Base-by-base conservation (phyloP, 2,888 invertebrate genomes). In the Oscheius myriophilus region DNA sequence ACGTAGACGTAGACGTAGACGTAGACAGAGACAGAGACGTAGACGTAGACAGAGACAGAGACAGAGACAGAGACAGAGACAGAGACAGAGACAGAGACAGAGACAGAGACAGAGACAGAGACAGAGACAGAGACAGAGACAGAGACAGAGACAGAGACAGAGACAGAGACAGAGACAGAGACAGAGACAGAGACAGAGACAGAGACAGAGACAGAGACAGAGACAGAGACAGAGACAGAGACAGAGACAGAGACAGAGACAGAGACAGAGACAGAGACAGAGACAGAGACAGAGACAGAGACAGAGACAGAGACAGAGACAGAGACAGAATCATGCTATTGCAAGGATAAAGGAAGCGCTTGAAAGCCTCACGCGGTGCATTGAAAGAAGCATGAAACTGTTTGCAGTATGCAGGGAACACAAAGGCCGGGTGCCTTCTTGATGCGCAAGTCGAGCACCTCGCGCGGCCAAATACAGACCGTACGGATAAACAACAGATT, bases 361-460 rank as follows among this genome's bases (percentile, higher is more conserved):
- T 43, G 18, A 16, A 23, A 43, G 14, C 53, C 46, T 61, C 61
- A 61, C 61, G 61, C 11, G 3, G n/a, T n/a, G n/a, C 25, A 23
- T 26, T 59, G 23, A 46, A 18, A 7, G 25, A 16, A 23, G 45
- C 61, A 45, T 61, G 61, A 46, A 61, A n/a, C 59, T 46, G 46
- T 49, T 61, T 45, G 18, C 46, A 26, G 46, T 33, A 61, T n/a
- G 26, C 45, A 42, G 45, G 21, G 49, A 49, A 61, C 23, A 61
- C 59, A 59, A 46, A 45, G 61, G 49, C 23, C 14, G 18, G 39
- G n/a, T 23, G 49, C 49, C 61, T 25, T 45, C 61, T 61, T 61
- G 39, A 46, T 61, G 49, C 61, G 46, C 25, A 45, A 43, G 26
- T 26, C 49, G 61, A 42, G 42, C 23, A 58, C 42, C 26, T 23